Conservation (phyloP, 2,888 invertebrate genomes). For the Drosophila atroscutellata region DNA sequence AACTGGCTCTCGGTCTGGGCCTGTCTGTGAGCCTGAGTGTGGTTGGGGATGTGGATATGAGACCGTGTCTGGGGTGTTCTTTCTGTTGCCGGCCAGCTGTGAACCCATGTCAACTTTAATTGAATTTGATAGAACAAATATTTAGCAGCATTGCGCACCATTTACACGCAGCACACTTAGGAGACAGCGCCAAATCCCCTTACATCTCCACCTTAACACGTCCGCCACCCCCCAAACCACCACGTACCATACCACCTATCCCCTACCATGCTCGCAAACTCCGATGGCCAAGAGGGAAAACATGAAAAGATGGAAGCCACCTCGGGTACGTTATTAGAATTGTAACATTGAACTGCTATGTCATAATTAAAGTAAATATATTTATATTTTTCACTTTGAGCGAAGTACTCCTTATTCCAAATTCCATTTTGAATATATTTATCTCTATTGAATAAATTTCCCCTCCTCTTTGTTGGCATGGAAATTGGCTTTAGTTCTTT, state of each 20-base stretch:
- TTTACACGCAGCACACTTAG: constrained; percentile 62
- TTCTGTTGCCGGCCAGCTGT: constrained; percentile 54
- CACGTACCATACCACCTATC: background rate
- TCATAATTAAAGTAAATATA: constrained; percentile 45
- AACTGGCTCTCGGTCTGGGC: background rate
- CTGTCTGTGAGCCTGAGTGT: background rate
- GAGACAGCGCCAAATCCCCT: constrained; percentile 4
- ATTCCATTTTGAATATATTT: background rate
- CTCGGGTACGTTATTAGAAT: constrained; percentile 15
- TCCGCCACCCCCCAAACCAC: background rate
- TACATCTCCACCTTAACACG: background rate
- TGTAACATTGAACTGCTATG: constrained; percentile 36
- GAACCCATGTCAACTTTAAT: constrained; percentile 80
- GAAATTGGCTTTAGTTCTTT: background rate
- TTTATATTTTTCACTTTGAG: constrained; percentile 8
- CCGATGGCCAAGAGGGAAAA: background rate
- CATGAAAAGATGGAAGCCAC: constrained; percentile 11
- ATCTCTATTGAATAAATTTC: background rate
- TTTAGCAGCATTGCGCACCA: constrained; percentile 70
- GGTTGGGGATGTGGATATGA: constrained; percentile 4
- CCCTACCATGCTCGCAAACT: background rate
- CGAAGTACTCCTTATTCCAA: constrained; percentile 2
- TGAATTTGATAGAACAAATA: constrained; percentile 80
- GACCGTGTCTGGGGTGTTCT: constrained; percentile 12
- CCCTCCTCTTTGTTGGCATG: background rate